Conservation (phyloP, 2,888 invertebrate species). For the Lordiphosa fenestrarum region DNA sequence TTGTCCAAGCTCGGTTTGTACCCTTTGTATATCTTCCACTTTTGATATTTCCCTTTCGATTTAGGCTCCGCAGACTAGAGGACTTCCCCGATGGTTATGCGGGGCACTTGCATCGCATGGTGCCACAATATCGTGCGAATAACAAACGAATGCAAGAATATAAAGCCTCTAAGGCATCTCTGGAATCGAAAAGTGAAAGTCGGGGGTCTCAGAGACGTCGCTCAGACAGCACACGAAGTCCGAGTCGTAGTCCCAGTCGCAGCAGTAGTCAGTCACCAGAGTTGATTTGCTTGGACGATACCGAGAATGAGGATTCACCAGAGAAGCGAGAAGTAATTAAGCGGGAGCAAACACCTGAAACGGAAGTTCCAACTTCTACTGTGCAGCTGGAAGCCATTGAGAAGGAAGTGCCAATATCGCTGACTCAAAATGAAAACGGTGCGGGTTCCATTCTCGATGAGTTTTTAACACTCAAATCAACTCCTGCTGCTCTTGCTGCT, state of each 20-base stretch:
- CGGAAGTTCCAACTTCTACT: neutral
- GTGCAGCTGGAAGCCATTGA: slow-evolving; percentile 13
- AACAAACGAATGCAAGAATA: neutral
- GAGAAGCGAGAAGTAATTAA: slow-evolving; percentile 32
- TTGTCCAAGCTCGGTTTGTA: too few species aligned
- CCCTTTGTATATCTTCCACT: too few species aligned
- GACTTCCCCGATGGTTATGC: slow-evolving; percentile 20
- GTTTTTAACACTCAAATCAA: slow-evolving; percentile 43
- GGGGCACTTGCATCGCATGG: neutral
- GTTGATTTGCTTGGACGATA: slow-evolving; percentile 59
- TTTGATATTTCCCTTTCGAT: neutral
- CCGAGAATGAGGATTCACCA: slow-evolving; percentile 62
- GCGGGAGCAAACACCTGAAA: slow-evolving; percentile 4
- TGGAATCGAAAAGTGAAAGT: too few species aligned
- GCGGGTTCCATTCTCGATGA: slow-evolving; percentile 46
- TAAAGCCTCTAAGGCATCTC: neutral
- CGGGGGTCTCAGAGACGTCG: too few species aligned
- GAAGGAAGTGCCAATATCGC: neutral
- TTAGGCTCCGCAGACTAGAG: neutral
- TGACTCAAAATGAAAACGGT: slow-evolving; percentile 37
- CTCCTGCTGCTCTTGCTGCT: slow-evolving; percentile 12
- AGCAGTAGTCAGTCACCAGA: slow-evolving; percentile 43
- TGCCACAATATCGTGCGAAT: slow-evolving; percentile 12
- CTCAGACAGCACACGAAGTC: slow-evolving; percentile 4
- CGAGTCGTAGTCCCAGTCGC: slow-evolving; percentile 16